phyloP scores from a whole-genome alignment of 2,113 vertebrate genomes.

The Podarcis cretensis region DNA sequence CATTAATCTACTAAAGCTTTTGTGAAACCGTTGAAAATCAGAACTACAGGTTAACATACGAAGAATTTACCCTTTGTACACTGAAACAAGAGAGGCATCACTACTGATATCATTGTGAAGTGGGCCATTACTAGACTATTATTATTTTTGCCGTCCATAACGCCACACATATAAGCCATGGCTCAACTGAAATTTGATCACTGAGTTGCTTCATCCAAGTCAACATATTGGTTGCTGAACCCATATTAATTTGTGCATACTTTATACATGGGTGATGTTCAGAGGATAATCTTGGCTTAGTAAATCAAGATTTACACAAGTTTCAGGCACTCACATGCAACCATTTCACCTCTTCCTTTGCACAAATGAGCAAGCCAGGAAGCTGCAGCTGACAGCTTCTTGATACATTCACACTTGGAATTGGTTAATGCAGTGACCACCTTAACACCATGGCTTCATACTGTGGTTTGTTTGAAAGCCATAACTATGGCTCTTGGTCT shows the following conservation, averaged over 20 bases:
- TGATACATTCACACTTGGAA: no score
- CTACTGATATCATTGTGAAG: not conserved
- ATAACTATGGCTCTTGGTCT: no score
- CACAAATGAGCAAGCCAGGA: no score
- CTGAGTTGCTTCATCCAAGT: not conserved
- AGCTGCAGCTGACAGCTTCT: no score
- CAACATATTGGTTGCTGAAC: not conserved
- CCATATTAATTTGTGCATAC: not conserved
- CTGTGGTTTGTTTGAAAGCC: no score
- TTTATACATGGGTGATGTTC: not conserved
- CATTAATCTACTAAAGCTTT: not conserved
- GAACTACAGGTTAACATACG: not conserved
- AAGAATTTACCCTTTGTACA: not conserved
- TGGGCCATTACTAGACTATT: not conserved
- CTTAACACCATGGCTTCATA: no score
- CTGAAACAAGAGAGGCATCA: not conserved
- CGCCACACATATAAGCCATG: not conserved
- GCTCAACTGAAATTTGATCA: not conserved
- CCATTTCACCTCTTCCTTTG: no score
- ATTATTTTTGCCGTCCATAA: not conserved
- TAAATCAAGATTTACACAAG: no score
- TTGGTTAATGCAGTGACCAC: no score
- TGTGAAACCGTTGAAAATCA: not conserved
- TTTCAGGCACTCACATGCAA: no score
- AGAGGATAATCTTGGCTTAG: no score